Evolutionary conservation across 2,113 vertebrate genomes (phyloP).

Genomic region (Genyomyrus donnyi): DNA sequence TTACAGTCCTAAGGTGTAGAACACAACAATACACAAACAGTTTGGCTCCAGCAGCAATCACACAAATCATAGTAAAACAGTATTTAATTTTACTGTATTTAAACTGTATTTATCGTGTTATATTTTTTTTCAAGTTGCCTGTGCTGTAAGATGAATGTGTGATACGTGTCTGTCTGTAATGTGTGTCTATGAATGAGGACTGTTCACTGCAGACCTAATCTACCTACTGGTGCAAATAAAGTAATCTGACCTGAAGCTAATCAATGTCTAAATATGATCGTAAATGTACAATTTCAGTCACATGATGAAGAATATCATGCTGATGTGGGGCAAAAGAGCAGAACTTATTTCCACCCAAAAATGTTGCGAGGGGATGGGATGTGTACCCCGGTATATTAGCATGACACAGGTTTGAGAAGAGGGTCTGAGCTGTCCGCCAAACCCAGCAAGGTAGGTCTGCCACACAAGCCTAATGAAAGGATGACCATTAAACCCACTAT

Average conservation of each 20-base stretch:
- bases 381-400: neutral
- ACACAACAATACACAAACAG: neutral
- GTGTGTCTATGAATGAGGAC: neutral
- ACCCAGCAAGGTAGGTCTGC: neutral
- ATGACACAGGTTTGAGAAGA: neutral
- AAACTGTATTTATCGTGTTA: neutral
- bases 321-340: neutral
- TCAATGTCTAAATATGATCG: slow-evolving; percentile 24
- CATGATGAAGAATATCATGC: neutral
- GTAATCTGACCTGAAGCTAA: neutral
- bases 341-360: neutral
- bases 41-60: neutral
- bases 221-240: neutral
- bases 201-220: neutral
- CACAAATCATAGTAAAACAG: neutral
- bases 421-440: neutral
- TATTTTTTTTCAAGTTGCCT: neutral
- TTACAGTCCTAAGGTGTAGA: neutral
- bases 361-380: neutral
- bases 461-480: neutral
- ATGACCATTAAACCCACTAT: neutral
- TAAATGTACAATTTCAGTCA: neutral
- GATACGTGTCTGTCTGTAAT: neutral
- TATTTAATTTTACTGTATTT: neutral
- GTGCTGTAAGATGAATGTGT: neutral